Percentiles rank a stretch among this genome's conserved stretches.
These are phyloP conservation scores for Platorchestia sp. DNA, from an alignment of 1,140 invertebrate species.

Conservation along the genomic window DNA sequence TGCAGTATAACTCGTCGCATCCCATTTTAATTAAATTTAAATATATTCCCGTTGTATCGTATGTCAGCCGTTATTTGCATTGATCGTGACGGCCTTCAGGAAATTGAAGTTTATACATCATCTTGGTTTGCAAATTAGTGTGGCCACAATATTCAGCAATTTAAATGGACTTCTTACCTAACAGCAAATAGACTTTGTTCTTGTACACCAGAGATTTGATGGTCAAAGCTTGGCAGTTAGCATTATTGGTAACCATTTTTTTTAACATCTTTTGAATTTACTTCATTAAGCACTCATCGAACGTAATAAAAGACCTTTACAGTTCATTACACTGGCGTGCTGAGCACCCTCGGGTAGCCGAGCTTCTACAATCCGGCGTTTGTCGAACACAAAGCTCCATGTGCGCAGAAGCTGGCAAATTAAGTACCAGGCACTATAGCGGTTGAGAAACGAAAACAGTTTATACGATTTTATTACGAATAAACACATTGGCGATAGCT, in stretches of 20 bases:
- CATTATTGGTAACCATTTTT: background rate
- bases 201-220: background rate
- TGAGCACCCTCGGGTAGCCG: background rate
- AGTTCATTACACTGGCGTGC: background rate
- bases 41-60: background rate
- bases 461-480: too few species aligned
- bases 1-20: background rate
- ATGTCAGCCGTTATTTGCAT: background rate
- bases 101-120: background rate
- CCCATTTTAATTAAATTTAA: background rate
- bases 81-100: background rate
- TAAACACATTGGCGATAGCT: too few species aligned
- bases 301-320: background rate
- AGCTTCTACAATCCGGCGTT: background rate
- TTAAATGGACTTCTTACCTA: background rate
- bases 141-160: background rate
- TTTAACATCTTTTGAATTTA: background rate
- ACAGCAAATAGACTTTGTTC: background rate
- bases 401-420: background rate
- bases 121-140: background rate
- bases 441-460: too few species aligned
- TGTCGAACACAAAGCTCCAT: background rate
- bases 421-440: too few species aligned
- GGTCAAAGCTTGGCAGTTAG: background rate
- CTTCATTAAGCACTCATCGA: background rate